phyloP scores from a whole-genome alignment of 2,888 invertebrate species.

The Cephus pulcher region DNA sequence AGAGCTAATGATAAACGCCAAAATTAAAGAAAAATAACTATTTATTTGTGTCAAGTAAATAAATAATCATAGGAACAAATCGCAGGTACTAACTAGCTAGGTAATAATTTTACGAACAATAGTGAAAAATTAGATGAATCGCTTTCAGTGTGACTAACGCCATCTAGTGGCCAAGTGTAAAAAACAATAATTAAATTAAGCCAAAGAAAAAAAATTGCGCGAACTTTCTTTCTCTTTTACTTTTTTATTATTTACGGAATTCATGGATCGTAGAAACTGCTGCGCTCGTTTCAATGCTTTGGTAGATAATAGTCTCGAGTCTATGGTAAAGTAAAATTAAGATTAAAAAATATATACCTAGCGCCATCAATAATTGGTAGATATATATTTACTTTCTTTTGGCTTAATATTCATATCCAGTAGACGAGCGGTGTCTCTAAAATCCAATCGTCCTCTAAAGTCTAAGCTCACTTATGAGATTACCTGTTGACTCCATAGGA shows the following conservation, averaged over 20 bases:
- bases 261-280: slow-evolving; percentile 8
- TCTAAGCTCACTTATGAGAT: slow-evolving; percentile 38
- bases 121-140: not conserved
- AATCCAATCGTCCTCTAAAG: slow-evolving; percentile 18
- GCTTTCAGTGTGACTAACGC: not conserved
- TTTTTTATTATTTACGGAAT: not conserved
- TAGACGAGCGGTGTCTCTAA: not conserved
- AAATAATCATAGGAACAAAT: slow-evolving; percentile 44
- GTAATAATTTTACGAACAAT: slow-evolving; percentile 14
- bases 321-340: not conserved
- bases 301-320: not conserved
- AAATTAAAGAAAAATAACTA: slow-evolving; percentile 27
- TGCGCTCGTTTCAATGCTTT: not conserved
- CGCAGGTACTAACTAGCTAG: slow-evolving; percentile 45
- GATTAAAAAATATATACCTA: not conserved
- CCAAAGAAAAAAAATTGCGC: slow-evolving; percentile 4
- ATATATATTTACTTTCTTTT: not conserved
- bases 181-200: slow-evolving; percentile 15
- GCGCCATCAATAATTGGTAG: not conserved
- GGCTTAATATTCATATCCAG: not conserved
- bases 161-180: not conserved
- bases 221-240: not conserved
- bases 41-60: slow-evolving; percentile 44
- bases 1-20: slow-evolving; percentile 22
- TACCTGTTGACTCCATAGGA: slow-evolving; percentile 64